Evolutionary conservation across 2,113 vertebrate genomes (phyloP).

Genomic region (Cyanistes caeruleus): DNA sequence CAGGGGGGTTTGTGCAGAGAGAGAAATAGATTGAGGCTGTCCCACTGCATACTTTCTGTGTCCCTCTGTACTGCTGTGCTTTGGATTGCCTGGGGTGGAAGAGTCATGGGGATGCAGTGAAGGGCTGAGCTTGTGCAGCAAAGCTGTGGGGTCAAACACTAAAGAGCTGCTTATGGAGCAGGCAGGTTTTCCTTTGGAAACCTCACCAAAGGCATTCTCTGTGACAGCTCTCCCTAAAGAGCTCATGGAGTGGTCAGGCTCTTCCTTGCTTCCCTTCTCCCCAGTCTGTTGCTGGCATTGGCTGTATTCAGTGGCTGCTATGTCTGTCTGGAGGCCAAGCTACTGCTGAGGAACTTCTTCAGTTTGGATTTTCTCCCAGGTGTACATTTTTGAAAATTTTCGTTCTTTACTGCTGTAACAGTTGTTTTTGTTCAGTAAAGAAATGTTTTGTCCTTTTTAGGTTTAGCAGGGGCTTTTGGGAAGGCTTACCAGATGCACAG

Average conservation of each 20-base stretch:
- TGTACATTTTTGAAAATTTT: not conserved
- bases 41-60: not conserved
- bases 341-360: not conserved
- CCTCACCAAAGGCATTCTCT: not conserved
- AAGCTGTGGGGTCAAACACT: not conserved
- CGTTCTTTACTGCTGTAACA: not conserved
- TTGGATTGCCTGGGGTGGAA: not conserved
- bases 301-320: not conserved
- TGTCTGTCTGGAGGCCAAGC: not conserved
- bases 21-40: not conserved
- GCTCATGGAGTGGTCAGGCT: not conserved
- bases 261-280: not conserved
- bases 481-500: not conserved
- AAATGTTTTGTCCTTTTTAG: not conserved
- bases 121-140: not conserved
- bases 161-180: not conserved
- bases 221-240: not conserved
- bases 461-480: not conserved
- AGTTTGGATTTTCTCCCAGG: not conserved
- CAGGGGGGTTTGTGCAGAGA: not conserved
- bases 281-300: not conserved
- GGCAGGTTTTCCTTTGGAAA: not conserved
- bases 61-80: not conserved
- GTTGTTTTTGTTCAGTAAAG: not conserved
- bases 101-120: rapidly evolving